Base-by-base conservation (phyloP, 2,888 invertebrate species). In the Luffia ferchaultella region DNA sequence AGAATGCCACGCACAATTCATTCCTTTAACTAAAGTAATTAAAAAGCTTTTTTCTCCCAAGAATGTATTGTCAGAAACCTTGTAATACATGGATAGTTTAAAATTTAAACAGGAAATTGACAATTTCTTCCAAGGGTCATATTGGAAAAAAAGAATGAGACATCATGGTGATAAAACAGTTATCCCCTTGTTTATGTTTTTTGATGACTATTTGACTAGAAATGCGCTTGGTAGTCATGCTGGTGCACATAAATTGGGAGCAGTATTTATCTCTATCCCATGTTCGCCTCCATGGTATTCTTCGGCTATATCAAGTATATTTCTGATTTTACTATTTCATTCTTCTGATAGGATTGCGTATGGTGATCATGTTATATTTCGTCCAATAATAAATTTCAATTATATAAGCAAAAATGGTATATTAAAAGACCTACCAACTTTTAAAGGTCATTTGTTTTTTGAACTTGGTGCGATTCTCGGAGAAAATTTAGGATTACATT, bases 401-500 rank as follows among this genome's bases (percentile, higher is more conserved):
- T 50, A 42, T 43, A 20, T 50, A n/a, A 46, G 20, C 19, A 20
- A 42, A 42, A n/a, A 15, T n/a, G 50, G 50, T 42, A 46, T 50
- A 42, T 9, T 15, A 15, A 15, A 46, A 2, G 42, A 46, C 30
- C 20, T 46, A 45, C 46, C 46, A 7, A 40, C 7, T 46, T 50
- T 46, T 20, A 46, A n/a, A 20, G 46, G 53, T 18, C 50, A 18
- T 18, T 18, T 53, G 15, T 53, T 47, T 44, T 56, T 58, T 48
- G 53, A 54, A 15, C 48, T 57, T 5, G 55, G 30, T 1, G 16
- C 52, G 16, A 53, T 57, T 19, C 43, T 55, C 18, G 57, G 56
- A 2, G 57, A 57, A 41, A 57, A 57, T 44, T 51, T 55, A 18
- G 57, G 57, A 18, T 16, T 56, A 16, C 53, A 57, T 41, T 47